These are phyloP conservation scores for Heteropelma amictum DNA, from an alignment of 2,888 invertebrate genomes.

Conservation along the genomic window DNA sequence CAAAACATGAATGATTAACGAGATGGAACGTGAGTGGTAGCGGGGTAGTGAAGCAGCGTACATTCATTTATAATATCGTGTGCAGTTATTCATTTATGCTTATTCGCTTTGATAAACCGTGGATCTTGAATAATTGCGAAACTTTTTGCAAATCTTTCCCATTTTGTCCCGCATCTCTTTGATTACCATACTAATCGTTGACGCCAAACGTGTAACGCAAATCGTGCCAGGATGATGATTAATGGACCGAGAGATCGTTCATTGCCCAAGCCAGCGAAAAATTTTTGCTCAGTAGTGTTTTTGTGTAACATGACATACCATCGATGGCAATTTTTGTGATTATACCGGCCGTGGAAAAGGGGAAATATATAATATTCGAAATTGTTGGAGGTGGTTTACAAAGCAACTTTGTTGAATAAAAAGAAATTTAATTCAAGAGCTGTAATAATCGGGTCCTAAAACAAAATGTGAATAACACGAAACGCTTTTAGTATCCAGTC, in stretches of 20 bases:
- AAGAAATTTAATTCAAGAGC: background rate
- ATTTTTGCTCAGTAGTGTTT: too few relatives aligned
- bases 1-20: slow-evolving; percentile 50
- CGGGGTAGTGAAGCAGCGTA: slow-evolving; percentile 52
- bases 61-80: slow-evolving; percentile 75
- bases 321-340: too few relatives aligned
- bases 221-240: slow-evolving; percentile 38
- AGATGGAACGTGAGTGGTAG: slow-evolving; percentile 47
- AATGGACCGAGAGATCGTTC: background rate
- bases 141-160: slow-evolving; percentile 72
- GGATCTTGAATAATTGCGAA: slow-evolving; percentile 76
- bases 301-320: too few relatives aligned
- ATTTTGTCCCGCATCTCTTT: slow-evolving; percentile 67
- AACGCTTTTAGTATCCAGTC: too few relatives aligned
- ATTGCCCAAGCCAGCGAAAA: too few relatives aligned
- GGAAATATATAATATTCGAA: too few relatives aligned
- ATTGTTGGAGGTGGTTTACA: too few relatives aligned
- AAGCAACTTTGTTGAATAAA: too few relatives aligned
- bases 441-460: background rate
- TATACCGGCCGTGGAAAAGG: too few relatives aligned
- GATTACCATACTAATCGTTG: slow-evolving; percentile 73
- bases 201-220: slow-evolving; percentile 62
- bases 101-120: slow-evolving; percentile 75
- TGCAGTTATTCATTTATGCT: slow-evolving; percentile 77
- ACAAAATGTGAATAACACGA: background rate